Evolutionary conservation across 2,888 invertebrate genomes (phyloP), one percentile per base, ranked within the genome.

Genomic region (Aquatica leii): DNA sequence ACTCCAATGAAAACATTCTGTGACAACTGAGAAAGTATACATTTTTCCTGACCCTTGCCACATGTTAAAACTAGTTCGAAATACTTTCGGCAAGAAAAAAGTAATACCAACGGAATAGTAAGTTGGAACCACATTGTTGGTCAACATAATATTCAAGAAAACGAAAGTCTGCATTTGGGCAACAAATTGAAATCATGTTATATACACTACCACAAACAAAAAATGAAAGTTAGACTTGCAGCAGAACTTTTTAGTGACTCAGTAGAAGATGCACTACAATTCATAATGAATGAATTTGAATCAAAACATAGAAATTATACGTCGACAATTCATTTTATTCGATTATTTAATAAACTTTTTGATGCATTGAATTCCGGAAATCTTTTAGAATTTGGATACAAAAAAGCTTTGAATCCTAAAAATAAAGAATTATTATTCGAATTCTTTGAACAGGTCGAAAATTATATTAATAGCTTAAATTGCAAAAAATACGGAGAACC

Each of bases 341-440:
- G 51, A 52, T 59, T 64, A 12, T 43, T 72, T 12, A 72, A 74
- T 62, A 52, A 65, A 53, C 15, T 68, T 0, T 74, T 74, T 60
- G 72, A 74, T 63, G 58, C 73, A 15, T 62, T 72, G 5, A 72
- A 74, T 62, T 66, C 66, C 12, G 69, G 57, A 65, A 66, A 56
- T 43, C 66, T 14, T 43, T 65, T 41, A 21, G 49, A n/a, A 5
- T 50, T 20, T 20, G 63, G 67, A 40, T 67, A 57, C 34, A 68
- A 67, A 58, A 46, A 57, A 8, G 63, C 69, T 21, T 18, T 69
- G 15, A 54, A 12, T 53, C 14, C 21, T n/a, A 4, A 31, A 21
- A 62, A 53, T 46, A 56, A 37, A 59, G 17, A 14, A 15, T 4
- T 9, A 46, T 15, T 46, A 4, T 15, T 2, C 12, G 4, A 9